Base-by-base conservation (phyloP, 2,113 vertebrate genomes). In the Muscicapa adusta region DNA sequence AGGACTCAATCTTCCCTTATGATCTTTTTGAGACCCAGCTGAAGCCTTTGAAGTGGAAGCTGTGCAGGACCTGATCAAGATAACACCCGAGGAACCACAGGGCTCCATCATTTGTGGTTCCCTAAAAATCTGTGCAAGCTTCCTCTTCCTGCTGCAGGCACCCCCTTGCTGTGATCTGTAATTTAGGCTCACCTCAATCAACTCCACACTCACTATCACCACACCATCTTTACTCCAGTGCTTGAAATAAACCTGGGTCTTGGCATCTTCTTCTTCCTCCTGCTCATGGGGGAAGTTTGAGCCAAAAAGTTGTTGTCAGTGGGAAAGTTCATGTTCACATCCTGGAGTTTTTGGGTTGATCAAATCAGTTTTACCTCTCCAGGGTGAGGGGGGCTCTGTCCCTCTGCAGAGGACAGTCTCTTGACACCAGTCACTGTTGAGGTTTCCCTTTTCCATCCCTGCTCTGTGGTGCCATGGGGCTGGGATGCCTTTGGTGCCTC, bases 1-100 rank as follows among this genome's bases (percentile, higher is more conserved):
- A 20, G 62, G 63, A 18, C 85, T 89, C 85, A 76, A 48, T 95
- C 91, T 94, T 73, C 71, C 61, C 77, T 70, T 93, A 60, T 83
- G 70, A 96, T 95, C 95, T 94, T 61, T 91, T 3, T 50, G 71
- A 88, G 83, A 77, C 56, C 3, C 2, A 4, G 24, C 84, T 67
- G 75, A 76, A 54, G 10, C 36, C 91, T 97, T 96, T 95, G 94
- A 95, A 96, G 95, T 96, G 84, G 91, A 47, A 85, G 81, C 13
- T 83, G 89, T 47, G 2, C 63, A 95, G 93, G 74, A 91, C 70
- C 65, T 3, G 4, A 92, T 92, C 61, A 25, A 96, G 95, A 95
- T 94, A 94, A 92, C 18, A 8, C 70, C 84, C 22, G 0, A 48
- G 72, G 77, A 94, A 85, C 91, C 93, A 29, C 91, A 70, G 77